phyloP scores from a whole-genome alignment of 2,888 invertebrate species.

The Andrena camellia region DNA sequence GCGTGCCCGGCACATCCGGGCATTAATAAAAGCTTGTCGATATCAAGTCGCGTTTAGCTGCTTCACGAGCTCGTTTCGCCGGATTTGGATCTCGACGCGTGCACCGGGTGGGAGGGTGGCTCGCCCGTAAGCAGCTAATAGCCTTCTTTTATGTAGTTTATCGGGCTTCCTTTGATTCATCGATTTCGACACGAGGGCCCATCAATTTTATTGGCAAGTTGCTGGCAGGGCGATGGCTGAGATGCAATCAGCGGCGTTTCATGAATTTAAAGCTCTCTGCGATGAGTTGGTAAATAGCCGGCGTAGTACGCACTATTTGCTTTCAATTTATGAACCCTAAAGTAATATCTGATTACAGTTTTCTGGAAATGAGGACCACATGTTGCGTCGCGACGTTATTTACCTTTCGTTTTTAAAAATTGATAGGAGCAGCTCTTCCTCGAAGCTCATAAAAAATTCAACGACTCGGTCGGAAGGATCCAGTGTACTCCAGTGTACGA shows the following conservation, averaged over 20 bases:
- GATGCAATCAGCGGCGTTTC: too few relatives aligned
- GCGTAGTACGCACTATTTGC: too few relatives aligned
- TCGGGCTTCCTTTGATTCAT: background rate
- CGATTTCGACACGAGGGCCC: background rate
- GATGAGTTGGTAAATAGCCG: too few relatives aligned
- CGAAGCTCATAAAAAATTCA: too few relatives aligned
- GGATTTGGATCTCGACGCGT: background rate
- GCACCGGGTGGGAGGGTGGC: background rate
- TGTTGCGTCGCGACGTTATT: too few relatives aligned
- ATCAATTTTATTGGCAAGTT: background rate
- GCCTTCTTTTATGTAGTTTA: background rate
- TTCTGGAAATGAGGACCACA: too few relatives aligned
- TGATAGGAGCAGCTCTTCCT: too few relatives aligned
- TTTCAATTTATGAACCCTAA: too few relatives aligned
- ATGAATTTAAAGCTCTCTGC: too few relatives aligned
- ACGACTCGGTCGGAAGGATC: too few relatives aligned
- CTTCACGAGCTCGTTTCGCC: slow-evolving; percentile 25
- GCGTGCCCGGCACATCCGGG: slow-evolving; percentile 44
- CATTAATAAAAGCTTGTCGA: slow-evolving; percentile 71
- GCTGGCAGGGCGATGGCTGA: background rate
- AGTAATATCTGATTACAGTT: too few relatives aligned
- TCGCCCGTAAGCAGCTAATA: background rate
- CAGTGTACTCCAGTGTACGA: background rate
- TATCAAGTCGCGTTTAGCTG: slow-evolving; percentile 56
- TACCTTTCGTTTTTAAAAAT: too few relatives aligned